Conservation (phyloP, 2,797 vertebrate genomes). For the Amniataba percoides region DNA sequence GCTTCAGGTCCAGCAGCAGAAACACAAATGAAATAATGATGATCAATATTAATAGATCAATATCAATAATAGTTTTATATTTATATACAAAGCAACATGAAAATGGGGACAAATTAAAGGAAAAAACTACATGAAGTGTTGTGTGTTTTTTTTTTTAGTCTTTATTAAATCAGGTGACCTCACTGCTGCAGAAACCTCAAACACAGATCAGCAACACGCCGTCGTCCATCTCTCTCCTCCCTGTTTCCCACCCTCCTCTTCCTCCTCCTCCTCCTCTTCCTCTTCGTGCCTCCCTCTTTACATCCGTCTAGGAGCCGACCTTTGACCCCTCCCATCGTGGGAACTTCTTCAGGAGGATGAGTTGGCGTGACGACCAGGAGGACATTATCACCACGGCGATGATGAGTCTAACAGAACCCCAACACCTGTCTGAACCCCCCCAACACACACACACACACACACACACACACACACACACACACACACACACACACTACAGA, state of each 20-base stretch:
- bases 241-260: conserved; percentile 20
- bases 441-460: conserved; percentile 8
- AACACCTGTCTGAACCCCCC: conserved; percentile 60
- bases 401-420: conserved; percentile 75
- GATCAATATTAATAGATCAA: no score
- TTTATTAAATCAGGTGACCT: no score
- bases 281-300: conserved; percentile 7
- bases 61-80: no score
- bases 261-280: neutral
- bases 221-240: neutral
- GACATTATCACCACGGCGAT: conserved; percentile 65
- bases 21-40: no score
- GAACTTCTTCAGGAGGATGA: conserved; percentile 69
- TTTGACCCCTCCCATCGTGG: conserved; percentile 71
- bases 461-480: conserved; percentile 10
- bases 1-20: no score
- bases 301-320: conserved; percentile 56
- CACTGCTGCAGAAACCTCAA: neutral
- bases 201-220: no score
- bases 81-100: no score
- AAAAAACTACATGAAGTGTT: no score
- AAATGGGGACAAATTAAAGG: no score
- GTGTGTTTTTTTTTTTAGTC: no score
- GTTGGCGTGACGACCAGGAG: conserved; percentile 68
- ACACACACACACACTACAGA: neutral